Evolutionary conservation across 1,140 invertebrate genomes (phyloP), one percentile per base, ranked within the genome.

Genomic region (Physella acuta): DNA sequence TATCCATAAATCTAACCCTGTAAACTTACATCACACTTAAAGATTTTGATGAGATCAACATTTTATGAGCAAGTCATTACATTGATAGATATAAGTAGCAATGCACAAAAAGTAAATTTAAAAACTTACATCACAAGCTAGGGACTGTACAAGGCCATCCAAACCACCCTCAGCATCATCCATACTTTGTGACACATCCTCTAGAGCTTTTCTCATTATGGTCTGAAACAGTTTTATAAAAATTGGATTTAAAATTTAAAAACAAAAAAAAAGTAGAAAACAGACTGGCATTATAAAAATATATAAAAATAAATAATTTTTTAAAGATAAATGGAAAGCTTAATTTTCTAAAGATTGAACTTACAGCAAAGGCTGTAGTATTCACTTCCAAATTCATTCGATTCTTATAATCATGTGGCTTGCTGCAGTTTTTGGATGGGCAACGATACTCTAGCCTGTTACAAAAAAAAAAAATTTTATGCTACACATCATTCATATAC

Each of bases 141-240:
- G 91, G 2, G 94, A 94, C 86, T 99, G 98, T 93, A 99, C 98
- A 56, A 99, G 93, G 4, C 97, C 98, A 87, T 99, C 98, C 83
- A 99, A 97, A 11, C 97, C 97, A 26, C 97, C 97, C 85, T 99
- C 98, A 0, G 97, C 97, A 4, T 94, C 93, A 94, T 99, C 97
- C 76, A 99, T 87, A 86, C 99, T 99, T 59, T 96, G 97, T 5
- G 97, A 99, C 2, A 99, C 93, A n/a, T 33, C 39, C 20, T 69
- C 34, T 1, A 84, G 76, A 14, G 87, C 86, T 37, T 80, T 79
- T 24, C 64, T 70, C 70, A 87, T 88, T 71, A 86, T 82, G 17
- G 74, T 79, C 86, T 87, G 72, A 26, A 81, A 24, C 37, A 37
- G 26, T 75, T 60, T 63, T 56, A 69, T 56, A 61, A 71, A 61